A percentile compares a stretch with the other conserved stretches of the same genome.
These are phyloP conservation scores for Epinotia brunnichana DNA, from an alignment of 2,888 invertebrate species.

Conservation along the genomic window DNA sequence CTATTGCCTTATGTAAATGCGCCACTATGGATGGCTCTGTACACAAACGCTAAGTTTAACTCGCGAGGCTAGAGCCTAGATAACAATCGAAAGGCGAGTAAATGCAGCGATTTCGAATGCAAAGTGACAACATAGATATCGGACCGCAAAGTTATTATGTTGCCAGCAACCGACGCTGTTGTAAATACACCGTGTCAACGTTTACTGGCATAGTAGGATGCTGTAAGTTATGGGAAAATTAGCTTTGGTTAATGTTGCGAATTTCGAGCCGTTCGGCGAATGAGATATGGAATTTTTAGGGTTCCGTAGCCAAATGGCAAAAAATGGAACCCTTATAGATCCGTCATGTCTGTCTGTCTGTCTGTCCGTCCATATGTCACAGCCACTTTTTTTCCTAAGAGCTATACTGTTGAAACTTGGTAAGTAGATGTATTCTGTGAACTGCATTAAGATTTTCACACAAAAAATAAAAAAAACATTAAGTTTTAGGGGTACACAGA, in stretches of 20 bases:
- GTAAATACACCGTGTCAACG: constrained; percentile 34
- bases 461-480: too few species aligned
- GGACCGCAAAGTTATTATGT: constrained; percentile 46
- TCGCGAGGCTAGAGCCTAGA: constrained; percentile 50
- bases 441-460: too few species aligned
- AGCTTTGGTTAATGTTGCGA: constrained; percentile 18
- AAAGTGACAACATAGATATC: constrained; percentile 58
- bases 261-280: not conserved
- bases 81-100: constrained; percentile 66
- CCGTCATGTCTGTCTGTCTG: too few species aligned
- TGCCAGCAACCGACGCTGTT: constrained; percentile 23
- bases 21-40: constrained; percentile 21
- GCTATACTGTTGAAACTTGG: too few species aligned
- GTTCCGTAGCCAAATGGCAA: too few species aligned
- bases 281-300: not conserved
- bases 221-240: constrained; percentile 20
- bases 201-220: constrained; percentile 19
- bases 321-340: too few species aligned
- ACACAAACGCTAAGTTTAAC: constrained; percentile 34
- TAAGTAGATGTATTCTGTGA: too few species aligned
- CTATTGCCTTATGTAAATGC: constrained; percentile 16
- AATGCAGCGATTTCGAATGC: constrained; percentile 72
- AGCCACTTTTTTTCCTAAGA: too few species aligned
- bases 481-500: too few species aligned
- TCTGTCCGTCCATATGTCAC: too few species aligned